phyloP scores from a whole-genome alignment of 64 coral and sea anemone species.

The Dendronephthya gigantea region DNA sequence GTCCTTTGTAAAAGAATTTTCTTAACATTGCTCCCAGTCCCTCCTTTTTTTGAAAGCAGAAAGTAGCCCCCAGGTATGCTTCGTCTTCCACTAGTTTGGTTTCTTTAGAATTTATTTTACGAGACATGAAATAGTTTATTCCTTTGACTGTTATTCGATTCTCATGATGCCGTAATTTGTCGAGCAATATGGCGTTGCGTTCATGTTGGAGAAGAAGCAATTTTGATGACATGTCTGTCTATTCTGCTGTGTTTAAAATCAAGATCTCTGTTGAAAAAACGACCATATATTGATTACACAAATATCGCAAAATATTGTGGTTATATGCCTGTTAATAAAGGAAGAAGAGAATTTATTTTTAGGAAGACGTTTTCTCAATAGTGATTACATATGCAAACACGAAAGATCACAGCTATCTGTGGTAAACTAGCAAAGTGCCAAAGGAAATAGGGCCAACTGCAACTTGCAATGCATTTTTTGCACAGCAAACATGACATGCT shows the following conservation, averaged over 20 bases:
- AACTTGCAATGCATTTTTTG: no score
- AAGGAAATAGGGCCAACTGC: no score
- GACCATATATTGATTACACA: no score
- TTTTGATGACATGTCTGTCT: neutral
- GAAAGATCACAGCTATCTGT: no score
- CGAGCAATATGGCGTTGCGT: neutral
- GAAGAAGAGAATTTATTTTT: neutral
- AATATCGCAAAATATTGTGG: no score
- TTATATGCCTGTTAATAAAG: no score
- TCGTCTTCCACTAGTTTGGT: neutral
- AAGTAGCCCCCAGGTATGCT: neutral
- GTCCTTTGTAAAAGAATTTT: neutral
- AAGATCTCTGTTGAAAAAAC: no score
- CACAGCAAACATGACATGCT: no score
- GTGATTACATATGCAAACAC: no score
- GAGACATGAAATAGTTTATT: neutral
- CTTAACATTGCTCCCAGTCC: neutral
- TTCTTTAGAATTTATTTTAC: neutral
- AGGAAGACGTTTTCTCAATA: no score
- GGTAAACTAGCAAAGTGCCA: no score
- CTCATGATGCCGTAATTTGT: neutral
- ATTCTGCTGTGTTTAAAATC: neutral
- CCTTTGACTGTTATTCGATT: neutral
- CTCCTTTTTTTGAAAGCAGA: neutral
- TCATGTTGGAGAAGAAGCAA: neutral